Evolutionary conservation across 2,113 vertebrate species (phyloP).

Genomic region (Dinomys branickii): DNA sequence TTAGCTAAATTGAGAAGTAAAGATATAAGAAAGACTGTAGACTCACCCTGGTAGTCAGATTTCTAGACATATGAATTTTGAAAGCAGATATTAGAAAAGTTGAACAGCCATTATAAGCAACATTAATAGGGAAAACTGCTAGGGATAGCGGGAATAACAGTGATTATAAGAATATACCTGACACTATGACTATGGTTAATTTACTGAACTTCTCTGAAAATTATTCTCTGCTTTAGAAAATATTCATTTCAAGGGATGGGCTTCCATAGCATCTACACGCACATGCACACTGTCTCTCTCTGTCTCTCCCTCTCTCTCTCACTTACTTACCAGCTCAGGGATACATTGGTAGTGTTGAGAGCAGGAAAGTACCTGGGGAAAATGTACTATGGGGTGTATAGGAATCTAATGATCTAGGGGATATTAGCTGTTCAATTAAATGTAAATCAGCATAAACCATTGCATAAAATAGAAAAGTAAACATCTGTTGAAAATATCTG

Average conservation of each 20-base stretch:
- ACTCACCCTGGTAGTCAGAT: not conserved
- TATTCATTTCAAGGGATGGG: not conserved
- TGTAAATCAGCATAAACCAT: not conserved
- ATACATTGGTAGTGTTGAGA: not conserved
- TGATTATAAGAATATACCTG: not conserved
- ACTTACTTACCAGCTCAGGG: not conserved
- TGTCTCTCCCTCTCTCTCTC: too few relatives aligned
- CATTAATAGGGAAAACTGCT: not conserved
- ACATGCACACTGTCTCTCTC: too few relatives aligned
- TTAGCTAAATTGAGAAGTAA: not conserved
- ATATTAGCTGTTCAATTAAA: not conserved
- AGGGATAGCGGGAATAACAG: not conserved
- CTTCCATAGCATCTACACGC: not conserved
- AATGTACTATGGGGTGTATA: not conserved
- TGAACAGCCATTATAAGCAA: not conserved
- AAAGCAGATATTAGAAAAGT: not conserved
- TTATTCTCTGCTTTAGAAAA: not conserved
- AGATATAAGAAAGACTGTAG: conserved; percentile 34
- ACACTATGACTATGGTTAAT: not conserved
- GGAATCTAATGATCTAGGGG: not conserved
- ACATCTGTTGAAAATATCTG: not conserved
- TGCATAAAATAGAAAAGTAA: not conserved
- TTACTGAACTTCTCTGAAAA: not conserved
- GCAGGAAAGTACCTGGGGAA: not conserved
- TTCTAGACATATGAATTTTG: not conserved